phyloP scores from a whole-genome alignment of 2,888 invertebrate species.

The Dinocampus coccinellae region DNA sequence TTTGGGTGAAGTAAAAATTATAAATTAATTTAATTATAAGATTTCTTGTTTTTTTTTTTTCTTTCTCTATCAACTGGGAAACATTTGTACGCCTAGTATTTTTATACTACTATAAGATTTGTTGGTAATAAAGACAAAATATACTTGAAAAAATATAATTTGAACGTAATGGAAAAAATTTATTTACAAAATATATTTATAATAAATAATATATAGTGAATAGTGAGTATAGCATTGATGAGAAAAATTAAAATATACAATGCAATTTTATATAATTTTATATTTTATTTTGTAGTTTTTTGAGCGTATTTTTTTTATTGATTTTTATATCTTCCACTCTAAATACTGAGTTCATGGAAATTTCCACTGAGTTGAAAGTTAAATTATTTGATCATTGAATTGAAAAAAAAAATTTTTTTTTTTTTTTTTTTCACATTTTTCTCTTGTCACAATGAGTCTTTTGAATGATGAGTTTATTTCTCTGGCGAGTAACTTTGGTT shows the following conservation, averaged over 20 bases:
- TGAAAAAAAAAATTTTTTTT: background rate
- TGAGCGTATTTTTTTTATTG: background rate
- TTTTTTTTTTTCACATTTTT: conserved; percentile 47
- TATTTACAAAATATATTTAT: conserved; percentile 56
- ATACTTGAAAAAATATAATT: background rate
- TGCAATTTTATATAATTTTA: too few species aligned
- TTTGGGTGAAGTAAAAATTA: background rate
- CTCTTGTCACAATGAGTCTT: conserved; percentile 70
- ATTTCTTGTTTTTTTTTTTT: background rate
- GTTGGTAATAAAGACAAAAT: background rate
- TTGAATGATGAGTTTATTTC: conserved; percentile 86
- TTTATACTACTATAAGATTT: background rate
- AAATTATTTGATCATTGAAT: background rate
- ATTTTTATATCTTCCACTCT: background rate
- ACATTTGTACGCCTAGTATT: background rate
- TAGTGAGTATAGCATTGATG: background rate
- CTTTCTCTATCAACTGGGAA: background rate
- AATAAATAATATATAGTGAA: conserved; percentile 51
- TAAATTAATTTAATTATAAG: conserved; percentile 1
- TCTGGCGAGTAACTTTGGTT: conserved; percentile 85
- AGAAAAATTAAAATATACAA: background rate
- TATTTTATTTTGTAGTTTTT: background rate
- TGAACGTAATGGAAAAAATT: conserved; percentile 37
- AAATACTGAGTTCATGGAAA: conserved; percentile 4
- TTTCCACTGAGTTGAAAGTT: background rate